phyloP scores from a whole-genome alignment of 2,113 vertebrate species.

The Toxostoma redivivum region DNA sequence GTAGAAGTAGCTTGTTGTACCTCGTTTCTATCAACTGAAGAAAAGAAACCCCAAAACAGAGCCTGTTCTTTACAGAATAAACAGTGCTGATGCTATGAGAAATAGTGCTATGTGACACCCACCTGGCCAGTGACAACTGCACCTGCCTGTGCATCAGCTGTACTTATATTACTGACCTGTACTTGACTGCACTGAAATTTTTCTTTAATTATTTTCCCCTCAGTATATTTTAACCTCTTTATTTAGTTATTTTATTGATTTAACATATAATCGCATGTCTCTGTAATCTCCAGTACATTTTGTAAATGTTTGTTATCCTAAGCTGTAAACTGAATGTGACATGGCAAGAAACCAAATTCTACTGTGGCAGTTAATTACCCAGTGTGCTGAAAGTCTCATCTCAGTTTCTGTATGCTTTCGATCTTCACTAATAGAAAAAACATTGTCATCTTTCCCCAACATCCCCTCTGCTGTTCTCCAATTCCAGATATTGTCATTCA shows the following conservation, averaged over 20 bases:
- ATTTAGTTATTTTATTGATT: conserved; percentile 41
- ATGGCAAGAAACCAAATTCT: conserved; percentile 36
- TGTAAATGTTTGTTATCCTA: conserved; percentile 42
- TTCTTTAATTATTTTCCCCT: neutral
- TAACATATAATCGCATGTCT: conserved; percentile 1
- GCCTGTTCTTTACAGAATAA: neutral
- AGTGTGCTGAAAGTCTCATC: neutral
- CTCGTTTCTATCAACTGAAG: neutral
- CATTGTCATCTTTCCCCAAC: neutral
- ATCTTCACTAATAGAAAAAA: neutral
- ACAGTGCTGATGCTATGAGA: neutral
- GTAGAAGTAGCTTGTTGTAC: neutral
- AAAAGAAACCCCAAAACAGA: neutral
- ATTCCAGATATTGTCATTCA: neutral
- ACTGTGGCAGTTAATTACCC: conserved; percentile 20
- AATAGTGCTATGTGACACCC: neutral
- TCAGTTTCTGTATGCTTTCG: neutral
- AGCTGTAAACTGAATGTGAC: conserved; percentile 20
- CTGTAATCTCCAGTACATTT: conserved; percentile 22
- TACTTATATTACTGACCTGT: neutral
- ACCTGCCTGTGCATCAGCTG: neutral
- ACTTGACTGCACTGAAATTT: neutral
- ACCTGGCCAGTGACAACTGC: neutral
- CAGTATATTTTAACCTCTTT: conserved; percentile 1
- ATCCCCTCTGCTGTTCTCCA: neutral